Base-by-base conservation (phyloP, 2,888 invertebrate species). In the Xanthia icteritia region DNA sequence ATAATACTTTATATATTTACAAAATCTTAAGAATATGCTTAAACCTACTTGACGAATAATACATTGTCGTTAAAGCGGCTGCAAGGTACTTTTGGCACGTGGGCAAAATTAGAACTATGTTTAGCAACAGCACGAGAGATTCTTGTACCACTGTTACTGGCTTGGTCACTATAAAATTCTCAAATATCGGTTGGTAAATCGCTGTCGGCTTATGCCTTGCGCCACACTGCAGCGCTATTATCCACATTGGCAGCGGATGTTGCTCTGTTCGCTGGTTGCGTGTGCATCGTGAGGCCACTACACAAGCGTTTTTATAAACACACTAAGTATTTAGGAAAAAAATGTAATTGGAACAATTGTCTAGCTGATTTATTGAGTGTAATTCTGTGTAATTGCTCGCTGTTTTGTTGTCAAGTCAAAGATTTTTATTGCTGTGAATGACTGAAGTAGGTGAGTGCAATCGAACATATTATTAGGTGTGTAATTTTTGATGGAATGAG, bases 251-350 rank as follows among this genome's bases (percentile, higher is more conserved):
- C 66, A 76, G 65, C 80, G 80, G 77, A 78, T 76, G 71, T 78
- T 88, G 89, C 88, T 88, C 89, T 84, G 84, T 82, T 79, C 73
- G 86, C 86, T 79, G 79, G 81, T 87, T 85, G 84, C 87, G 82
- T 82, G 83, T 85, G 66, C 56, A 81, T 39, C 39, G 87, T 79
- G 74, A 42, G 90, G 92, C 92, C 89, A 90, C 86, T 85, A 91
- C 86, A 82, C 71, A 58, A 48, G 86, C 83, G 83, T 67, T 63
- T 42, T 66, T 45, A 31, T 17, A 23, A 45, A 36, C 74, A 42
- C 1, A 39, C 31, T 51, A 31, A 31, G 45, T 2, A 4, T 82
- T 67, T 60, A 45, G 6, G 15, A 5, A 6, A 67, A 71, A 56
- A 67, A 36, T 1, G 1, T 75, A 75, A 79, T 65, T 69, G 68